Evolutionary conservation across 1,140 invertebrate genomes (phyloP), one percentile per base, ranked within the genome.

Genomic region (Nasonia giraulti): DNA sequence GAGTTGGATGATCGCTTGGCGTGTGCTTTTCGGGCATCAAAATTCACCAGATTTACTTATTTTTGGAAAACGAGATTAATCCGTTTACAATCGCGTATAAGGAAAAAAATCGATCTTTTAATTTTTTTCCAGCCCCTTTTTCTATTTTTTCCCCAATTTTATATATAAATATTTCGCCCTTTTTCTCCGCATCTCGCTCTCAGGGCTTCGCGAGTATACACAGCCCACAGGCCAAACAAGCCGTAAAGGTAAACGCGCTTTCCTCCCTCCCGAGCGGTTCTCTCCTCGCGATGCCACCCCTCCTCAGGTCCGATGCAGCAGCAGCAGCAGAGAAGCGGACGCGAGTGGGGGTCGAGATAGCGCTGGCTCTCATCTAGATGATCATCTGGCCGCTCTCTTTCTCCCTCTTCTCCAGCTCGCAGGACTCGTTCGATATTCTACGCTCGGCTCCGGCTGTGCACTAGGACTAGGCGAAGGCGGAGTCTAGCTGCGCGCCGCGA

Each of bases 391-490:
- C 0, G 27, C 31, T 27, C 68, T 81, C 79, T 73, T 82, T 82
- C 69, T 82, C 33, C 84, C 82, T 83, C 85, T 82, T 80, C 74
- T 66, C 50, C 33, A 27, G 23, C 69, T 71, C 8, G 80, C 33
- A 44, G 40, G 5, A 47, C 68, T 47, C 80, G 37, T 23, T 37
- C 80, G 37, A 40, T 31, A 23, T 31, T 31, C 68, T 40, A n/a
- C 68, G 3, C 40, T 17, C 55, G 37, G 47, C 71, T 40, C 66
- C 62, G 31, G 73, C 69, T 77, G 47, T 11, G 66, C 66, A 55
- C 62, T 74, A 76, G 89, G 91, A 93, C 89, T 93, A 93, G 92
- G 89, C 90, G 92, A 92, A 93, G 92, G 92, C 92, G 92, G 91
- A 91, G 90, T 91, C 91, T 92, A 91, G 87, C 37, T 20, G 23